A percentile compares a stretch with the other conserved stretches of the same genome.
Evolutionary conservation across 2,888 invertebrate genomes (phyloP).

Genomic region (Aleiodes leptofemur): DNA sequence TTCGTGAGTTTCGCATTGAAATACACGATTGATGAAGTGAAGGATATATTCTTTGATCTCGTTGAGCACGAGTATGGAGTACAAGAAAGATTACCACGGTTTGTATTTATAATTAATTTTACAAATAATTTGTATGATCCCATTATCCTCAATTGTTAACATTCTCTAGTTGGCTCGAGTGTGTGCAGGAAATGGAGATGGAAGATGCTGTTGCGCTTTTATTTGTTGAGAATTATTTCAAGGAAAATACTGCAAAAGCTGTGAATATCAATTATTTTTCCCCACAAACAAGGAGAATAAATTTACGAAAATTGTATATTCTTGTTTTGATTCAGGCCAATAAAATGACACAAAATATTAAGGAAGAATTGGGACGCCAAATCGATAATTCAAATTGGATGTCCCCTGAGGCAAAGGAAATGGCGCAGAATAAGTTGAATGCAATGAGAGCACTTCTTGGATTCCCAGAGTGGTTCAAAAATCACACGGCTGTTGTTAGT

Average conservation of each 20-base stretch:
- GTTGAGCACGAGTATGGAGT: slow-evolving; percentile 8
- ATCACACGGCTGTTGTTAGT: slow-evolving; percentile 75
- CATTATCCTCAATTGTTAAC: not conserved
- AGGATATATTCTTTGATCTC: slow-evolving; percentile 33
- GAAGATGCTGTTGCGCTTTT: slow-evolving; percentile 39
- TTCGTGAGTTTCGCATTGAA: slow-evolving; percentile 48
- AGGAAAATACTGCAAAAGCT: slow-evolving; percentile 38
- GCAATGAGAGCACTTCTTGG: slow-evolving; percentile 77
- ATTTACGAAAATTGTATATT: too few species aligned
- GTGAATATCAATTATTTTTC: slow-evolving; percentile 18
- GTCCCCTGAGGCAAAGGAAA: too few species aligned
- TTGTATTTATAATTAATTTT: not conserved
- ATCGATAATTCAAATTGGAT: too few species aligned
- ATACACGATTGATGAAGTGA: slow-evolving; percentile 45
- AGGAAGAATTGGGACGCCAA: too few species aligned
- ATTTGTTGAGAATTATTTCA: slow-evolving; percentile 48
- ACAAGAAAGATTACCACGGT: slow-evolving; percentile 41
- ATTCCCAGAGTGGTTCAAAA: slow-evolving; percentile 78
- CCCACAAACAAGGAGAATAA: too few species aligned
- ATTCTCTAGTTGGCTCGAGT: slow-evolving; percentile 45
- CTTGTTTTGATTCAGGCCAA: too few species aligned
- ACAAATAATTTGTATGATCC: not conserved
- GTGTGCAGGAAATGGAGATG: slow-evolving; percentile 49
- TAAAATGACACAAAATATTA: too few species aligned
- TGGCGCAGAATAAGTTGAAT: too few species aligned